Base-by-base conservation (phyloP, 2,888 invertebrate species). In the Ctenicera cuprea region DNA sequence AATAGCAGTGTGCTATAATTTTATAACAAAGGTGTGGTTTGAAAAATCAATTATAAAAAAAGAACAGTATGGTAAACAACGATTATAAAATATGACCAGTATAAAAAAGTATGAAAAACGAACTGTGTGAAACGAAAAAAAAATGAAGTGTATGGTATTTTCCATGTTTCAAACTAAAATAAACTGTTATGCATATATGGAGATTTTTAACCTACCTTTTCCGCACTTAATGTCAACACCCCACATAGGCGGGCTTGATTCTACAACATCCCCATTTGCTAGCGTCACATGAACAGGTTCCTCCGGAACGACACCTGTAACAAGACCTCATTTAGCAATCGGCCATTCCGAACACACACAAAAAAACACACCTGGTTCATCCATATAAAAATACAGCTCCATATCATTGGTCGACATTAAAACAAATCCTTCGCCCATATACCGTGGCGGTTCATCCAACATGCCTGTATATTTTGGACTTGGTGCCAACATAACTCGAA, bases 401-500 rank as follows among this genome's bases (percentile, higher is more conserved):
- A 98, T 93, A 84, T 95, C 94, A 85, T 98, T 98, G 1, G 97
- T 96, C 85, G 97, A 97, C 89, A 99, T 93, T 9, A 99, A 92
- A 0, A 98, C 98, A 88, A 99, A 99, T 0, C 98, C 99, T 88
- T 98, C 98, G 3, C 99, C 99, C 98, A 99, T 99, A 83, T 95
- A 97, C 61, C 96, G 88, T 0, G 99, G 99, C 0, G 99, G 98
- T 82, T 97, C 97, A 87, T 97, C 97, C 4, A 95, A 93, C 90
- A 95, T 92, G 5, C 97, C 96, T 2, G 94, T 95, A 86, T 97
- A 98, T 84, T 97, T 97, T 1, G 96, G 95, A 88, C 97, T 97
- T 14, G 97, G 97, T n/a, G 97, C 97, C 77, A 99, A 90, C 88
- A 98, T 95, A 0, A 98, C 95, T 89, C 97, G 95, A 76, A 97